Percentiles rank a stretch among this genome's conserved stretches.
phyloP scores from a whole-genome alignment of 2,113 vertebrate species.

The Oreochromis aureus region DNA sequence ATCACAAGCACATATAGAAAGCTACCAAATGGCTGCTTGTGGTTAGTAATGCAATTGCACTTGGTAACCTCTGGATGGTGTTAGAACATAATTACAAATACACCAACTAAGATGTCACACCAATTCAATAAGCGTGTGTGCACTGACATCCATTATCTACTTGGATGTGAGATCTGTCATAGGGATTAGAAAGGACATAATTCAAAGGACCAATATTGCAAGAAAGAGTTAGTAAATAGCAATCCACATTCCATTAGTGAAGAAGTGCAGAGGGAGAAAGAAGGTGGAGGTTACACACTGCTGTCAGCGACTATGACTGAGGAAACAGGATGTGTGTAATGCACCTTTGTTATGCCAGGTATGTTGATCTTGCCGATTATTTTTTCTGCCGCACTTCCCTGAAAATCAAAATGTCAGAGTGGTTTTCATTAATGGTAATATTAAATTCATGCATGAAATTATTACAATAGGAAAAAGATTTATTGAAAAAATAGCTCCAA shows the following conservation, averaged over 20 bases:
- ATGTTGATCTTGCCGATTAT: no score
- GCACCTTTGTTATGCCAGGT: conserved; percentile 87
- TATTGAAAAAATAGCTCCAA: neutral
- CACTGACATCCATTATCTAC: neutral
- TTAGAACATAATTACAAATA: neutral
- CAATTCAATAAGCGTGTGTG: neutral
- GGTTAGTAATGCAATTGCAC: neutral
- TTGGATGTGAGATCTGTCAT: neutral
- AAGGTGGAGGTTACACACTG: conserved; percentile 6
- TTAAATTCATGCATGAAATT: neutral
- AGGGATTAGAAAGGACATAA: neutral
- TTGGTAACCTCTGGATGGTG: neutral
- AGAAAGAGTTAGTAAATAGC: conserved; percentile 39
- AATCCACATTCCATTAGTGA: conserved; percentile 38
- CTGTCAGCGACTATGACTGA: conserved; percentile 28
- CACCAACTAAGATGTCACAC: neutral
- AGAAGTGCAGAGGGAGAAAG: neutral
- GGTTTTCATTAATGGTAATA: conserved; percentile 20
- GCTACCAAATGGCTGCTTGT: neutral
- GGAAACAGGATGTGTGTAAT: conserved; percentile 35
- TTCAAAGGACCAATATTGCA: neutral
- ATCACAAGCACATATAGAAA: neutral
- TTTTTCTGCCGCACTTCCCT: conserved; percentile 68
- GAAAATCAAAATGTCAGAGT: conserved; percentile 83
- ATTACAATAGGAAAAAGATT: neutral